Conservation (phyloP, 2,113 vertebrate genomes). For the Phrynosoma blainvillii region DNA sequence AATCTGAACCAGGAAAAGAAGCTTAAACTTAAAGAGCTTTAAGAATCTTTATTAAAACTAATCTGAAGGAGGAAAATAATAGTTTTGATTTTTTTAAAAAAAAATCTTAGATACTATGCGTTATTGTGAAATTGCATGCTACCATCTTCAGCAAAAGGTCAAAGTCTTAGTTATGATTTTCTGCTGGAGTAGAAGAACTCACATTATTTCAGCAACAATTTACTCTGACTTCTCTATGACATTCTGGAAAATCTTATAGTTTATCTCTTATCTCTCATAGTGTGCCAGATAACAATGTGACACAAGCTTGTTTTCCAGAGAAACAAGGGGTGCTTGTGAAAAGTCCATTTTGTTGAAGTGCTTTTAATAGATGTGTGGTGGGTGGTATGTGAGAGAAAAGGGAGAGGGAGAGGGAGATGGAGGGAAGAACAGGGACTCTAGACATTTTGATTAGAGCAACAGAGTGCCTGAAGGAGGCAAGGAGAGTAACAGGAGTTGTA, state of each 20-base stretch:
- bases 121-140: not conserved
- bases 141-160: not conserved
- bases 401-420: not conserved
- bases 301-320: not conserved
- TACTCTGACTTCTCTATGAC: not conserved
- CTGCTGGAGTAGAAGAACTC: not conserved
- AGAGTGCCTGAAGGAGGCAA: not conserved
- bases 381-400: not conserved
- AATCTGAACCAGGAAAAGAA: not conserved
- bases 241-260: not conserved
- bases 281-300: not conserved
- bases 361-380: conserved; percentile 19
- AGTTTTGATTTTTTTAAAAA: not conserved
- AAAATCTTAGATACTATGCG: too few species aligned
- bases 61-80: not conserved
- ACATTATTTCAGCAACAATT: not conserved
- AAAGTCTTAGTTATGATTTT: not conserved
- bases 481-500: not conserved
- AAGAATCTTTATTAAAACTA: not conserved
- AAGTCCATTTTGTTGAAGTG: not conserved
- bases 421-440: not conserved
- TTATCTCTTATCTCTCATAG: conserved; percentile 11
- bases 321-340: not conserved
- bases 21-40: not conserved
- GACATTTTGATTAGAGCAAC: not conserved